Evolutionary conservation across 2,113 vertebrate genomes (phyloP).

Genomic region (Lasiurus cinereus): DNA sequence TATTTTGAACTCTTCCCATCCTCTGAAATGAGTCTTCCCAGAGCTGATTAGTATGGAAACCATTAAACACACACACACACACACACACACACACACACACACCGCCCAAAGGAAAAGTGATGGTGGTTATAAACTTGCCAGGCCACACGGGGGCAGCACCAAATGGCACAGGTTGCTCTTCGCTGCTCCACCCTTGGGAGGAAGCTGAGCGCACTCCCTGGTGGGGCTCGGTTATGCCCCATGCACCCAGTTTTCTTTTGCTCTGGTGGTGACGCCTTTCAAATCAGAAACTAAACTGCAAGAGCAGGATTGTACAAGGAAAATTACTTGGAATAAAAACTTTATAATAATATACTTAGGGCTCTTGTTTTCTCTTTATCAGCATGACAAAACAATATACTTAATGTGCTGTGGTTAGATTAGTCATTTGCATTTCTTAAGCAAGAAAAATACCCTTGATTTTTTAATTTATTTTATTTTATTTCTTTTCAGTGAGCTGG

Average conservation of each 20-base stretch:
- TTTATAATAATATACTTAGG: background rate
- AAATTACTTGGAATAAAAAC: constrained; percentile 17
- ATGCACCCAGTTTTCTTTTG: background rate
- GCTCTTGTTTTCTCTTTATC: background rate
- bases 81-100: no score
- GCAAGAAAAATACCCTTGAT: background rate
- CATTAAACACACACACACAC: background rate
- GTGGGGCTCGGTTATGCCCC: background rate
- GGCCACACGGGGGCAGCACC: constrained; percentile 58
- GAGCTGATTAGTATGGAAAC: background rate
- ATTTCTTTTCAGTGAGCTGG: background rate
- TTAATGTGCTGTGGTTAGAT: background rate
- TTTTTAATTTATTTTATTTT: no score
- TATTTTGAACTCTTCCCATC: background rate
- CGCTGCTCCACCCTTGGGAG: background rate
- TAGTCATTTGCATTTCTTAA: background rate
- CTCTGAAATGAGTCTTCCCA: background rate
- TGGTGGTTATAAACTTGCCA: background rate
- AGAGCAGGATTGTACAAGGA: background rate
- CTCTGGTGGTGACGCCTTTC: background rate
- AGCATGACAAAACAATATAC: background rate
- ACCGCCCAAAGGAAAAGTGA: background rate
- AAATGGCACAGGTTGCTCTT: background rate
- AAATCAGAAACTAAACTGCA: constrained; percentile 2
- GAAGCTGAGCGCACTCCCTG: background rate